Percentiles rank a stretch among this genome's conserved stretches.
Conservation (phyloP, 2,113 vertebrate species). For the Halcyon malimbica region DNA sequence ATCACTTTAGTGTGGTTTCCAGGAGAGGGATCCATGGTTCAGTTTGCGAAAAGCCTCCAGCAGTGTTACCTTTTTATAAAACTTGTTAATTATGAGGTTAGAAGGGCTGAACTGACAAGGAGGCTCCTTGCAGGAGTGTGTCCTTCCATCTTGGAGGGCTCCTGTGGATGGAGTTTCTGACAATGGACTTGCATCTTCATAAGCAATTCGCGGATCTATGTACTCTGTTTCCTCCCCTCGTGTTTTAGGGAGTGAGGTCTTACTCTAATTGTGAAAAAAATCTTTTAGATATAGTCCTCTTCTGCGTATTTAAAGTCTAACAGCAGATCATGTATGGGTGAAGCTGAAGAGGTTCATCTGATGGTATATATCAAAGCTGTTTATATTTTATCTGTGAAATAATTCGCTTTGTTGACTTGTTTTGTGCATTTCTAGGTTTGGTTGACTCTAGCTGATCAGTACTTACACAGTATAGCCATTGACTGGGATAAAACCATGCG, state of each 20-base stretch:
- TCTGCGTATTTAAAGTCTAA: not conserved
- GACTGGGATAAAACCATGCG: conserved; percentile 99
- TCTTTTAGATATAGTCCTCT: not conserved
- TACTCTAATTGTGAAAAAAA: not conserved
- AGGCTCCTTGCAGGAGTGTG: not conserved
- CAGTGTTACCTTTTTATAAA: not conserved
- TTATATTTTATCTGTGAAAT: not conserved
- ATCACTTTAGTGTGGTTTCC: not conserved
- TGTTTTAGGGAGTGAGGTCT: not conserved
- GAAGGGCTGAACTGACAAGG: not conserved
- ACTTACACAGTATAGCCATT: conserved; percentile 95
- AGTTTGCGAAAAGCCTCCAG: not conserved
- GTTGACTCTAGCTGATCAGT: conserved; percentile 95
- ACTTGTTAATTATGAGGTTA: not conserved
- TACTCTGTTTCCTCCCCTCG: not conserved
- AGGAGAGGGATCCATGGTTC: not conserved
- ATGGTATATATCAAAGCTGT: not conserved
- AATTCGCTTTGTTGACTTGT: not conserved
- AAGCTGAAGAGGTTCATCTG: not conserved
- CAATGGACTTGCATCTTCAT: not conserved
- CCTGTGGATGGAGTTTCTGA: not conserved
- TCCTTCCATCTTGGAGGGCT: not conserved
- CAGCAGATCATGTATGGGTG: not conserved
- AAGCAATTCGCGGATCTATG: not conserved
- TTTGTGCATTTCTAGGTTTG: conserved; percentile 84